A percentile compares a stretch with the other conserved stretches of the same genome.
Evolutionary conservation across 2,113 vertebrate genomes (phyloP).

Genomic region (Trematomus loennbergii): DNA sequence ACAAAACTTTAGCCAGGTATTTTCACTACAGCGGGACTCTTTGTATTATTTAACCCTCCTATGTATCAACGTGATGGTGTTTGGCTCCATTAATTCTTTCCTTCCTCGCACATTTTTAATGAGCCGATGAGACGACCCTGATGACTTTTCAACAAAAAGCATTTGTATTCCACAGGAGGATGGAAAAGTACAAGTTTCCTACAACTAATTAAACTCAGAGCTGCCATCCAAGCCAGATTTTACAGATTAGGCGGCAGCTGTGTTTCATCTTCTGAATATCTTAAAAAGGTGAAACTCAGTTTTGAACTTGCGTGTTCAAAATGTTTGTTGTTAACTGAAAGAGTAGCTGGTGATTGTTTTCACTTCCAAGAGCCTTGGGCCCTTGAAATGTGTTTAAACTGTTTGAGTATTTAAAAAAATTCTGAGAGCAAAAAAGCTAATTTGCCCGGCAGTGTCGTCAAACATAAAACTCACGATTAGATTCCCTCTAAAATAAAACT

Average conservation of each 20-base stretch:
- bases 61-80: conserved; percentile 62
- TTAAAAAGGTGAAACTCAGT: conserved; percentile 1
- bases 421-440: conserved; percentile 1
- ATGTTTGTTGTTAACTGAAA: background rate
- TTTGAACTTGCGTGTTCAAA: background rate
- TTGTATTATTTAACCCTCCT: conserved; percentile 51
- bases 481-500: background rate
- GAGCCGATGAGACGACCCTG: conserved; percentile 64
- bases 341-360: conserved; percentile 22
- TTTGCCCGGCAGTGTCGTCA: conserved; percentile 2
- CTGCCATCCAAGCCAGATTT: conserved; percentile 40
- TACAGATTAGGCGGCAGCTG: conserved; percentile 29
- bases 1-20: conserved; percentile 35
- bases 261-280: conserved; percentile 33
- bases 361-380: background rate
- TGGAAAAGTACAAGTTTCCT: conserved; percentile 51
- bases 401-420: background rate
- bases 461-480: conserved; percentile 32
- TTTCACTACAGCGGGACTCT: conserved; percentile 26
- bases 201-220: conserved; percentile 69
- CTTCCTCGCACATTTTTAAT: conserved; percentile 66
- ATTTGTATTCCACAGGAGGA: conserved; percentile 60
- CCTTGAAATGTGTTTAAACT: conserved; percentile 1
- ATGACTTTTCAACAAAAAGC: conserved; percentile 63
- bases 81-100: conserved; percentile 63